A percentile compares a stretch with the other conserved stretches of the same genome.
phyloP scores from a whole-genome alignment of 2,113 vertebrate genomes.

The Mormyrus iriodes region DNA sequence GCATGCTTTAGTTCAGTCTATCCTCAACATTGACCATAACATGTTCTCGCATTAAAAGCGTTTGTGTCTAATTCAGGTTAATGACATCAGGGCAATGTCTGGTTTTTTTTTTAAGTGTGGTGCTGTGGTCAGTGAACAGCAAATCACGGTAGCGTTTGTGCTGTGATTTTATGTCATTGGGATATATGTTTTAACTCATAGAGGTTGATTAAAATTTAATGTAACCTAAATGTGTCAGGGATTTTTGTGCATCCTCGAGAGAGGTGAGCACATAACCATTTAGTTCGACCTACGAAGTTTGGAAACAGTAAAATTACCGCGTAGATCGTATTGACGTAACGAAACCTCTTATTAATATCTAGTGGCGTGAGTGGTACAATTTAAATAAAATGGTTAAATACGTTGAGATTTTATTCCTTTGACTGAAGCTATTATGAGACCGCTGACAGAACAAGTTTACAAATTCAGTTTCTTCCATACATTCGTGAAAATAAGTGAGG shows the following conservation, averaged over 20 bases:
- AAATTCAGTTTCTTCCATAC: not conserved
- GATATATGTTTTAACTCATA: not conserved
- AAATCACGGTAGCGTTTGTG: not conserved
- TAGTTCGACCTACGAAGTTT: not conserved
- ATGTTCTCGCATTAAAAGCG: not conserved
- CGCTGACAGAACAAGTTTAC: not conserved
- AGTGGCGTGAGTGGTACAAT: not conserved
- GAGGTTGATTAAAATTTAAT: not conserved
- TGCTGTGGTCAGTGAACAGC: not conserved
- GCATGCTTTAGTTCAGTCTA: not conserved
- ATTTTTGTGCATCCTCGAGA: not conserved
- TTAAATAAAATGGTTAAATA: not conserved
- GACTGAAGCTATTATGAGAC: not conserved
- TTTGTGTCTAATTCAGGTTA: not conserved
- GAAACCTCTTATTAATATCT: not conserved
- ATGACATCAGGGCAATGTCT: not conserved
- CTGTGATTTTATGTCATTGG: not conserved
- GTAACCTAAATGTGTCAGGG: not conserved
- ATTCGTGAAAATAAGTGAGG: not conserved
- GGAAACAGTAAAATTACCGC: not conserved
- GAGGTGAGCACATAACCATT: not conserved
- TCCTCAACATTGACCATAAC: not conserved
- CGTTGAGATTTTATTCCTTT: not conserved
- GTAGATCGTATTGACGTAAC: not conserved
- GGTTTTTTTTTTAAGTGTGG: not conserved